phyloP scores from a whole-genome alignment of 2,888 invertebrate species.

The Didymodactylos carnosus region DNA sequence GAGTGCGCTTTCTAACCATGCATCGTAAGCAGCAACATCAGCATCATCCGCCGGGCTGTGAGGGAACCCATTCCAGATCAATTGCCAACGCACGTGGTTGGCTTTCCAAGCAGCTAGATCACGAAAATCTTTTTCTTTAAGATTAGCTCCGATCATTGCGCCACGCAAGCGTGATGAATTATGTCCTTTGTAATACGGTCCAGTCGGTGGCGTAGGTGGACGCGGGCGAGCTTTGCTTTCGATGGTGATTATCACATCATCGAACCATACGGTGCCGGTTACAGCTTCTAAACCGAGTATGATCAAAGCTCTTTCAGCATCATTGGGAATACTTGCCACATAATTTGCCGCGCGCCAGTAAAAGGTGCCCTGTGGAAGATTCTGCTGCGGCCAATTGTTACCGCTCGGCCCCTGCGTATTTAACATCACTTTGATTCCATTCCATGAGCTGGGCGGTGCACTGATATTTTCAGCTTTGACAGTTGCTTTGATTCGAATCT shows the following conservation, averaged over 20 bases:
- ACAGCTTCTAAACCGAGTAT: background rate
- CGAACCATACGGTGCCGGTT: background rate
- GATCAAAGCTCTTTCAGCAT: background rate
- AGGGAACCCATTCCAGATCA: background rate
- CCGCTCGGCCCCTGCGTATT: background rate
- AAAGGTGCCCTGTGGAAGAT: background rate
- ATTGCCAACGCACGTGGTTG: background rate
- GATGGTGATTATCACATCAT: background rate
- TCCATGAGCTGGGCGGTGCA: background rate
- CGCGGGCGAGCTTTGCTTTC: background rate
- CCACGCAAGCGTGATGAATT: background rate
- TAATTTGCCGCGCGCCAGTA: background rate
- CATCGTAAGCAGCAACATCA: background rate
- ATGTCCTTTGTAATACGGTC: background rate
- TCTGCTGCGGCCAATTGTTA: background rate
- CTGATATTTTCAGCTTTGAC: background rate
- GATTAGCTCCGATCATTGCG: background rate
- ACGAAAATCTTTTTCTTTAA: background rate
- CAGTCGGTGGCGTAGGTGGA: background rate
- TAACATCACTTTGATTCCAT: background rate
- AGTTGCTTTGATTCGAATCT: background rate
- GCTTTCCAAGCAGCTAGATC: background rate
- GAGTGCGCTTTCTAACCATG: background rate
- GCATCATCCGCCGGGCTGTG: background rate
- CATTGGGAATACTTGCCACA: background rate